Conservation (phyloP, 2,113 vertebrate species). For the Myiozetetes cayanensis region DNA sequence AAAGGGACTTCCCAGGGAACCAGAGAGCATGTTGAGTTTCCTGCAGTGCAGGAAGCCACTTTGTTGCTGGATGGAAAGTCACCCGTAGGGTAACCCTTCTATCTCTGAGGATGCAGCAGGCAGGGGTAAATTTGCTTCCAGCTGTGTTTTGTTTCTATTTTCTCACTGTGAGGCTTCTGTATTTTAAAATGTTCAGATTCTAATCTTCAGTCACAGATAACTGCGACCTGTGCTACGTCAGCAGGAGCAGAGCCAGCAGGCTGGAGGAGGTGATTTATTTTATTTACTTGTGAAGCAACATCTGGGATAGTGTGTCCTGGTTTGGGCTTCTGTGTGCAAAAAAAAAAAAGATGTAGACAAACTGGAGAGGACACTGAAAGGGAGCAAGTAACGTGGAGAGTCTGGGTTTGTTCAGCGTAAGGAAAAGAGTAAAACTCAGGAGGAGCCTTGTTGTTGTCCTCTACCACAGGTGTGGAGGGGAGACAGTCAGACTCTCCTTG, state of each 20-base stretch:
- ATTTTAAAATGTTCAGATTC: background rate
- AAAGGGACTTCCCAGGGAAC: background rate
- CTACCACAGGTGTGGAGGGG: fast-evolving
- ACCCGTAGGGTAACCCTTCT: background rate
- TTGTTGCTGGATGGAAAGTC: background rate
- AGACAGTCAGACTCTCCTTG: background rate
- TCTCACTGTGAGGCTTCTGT: background rate
- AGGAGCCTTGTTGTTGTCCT: background rate
- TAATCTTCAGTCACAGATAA: background rate
- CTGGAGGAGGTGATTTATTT: background rate
- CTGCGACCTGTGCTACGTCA: background rate
- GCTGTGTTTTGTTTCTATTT: background rate
- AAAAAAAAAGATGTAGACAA: background rate
- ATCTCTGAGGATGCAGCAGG: background rate
- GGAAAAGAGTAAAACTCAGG: background rate
- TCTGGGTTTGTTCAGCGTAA: background rate
- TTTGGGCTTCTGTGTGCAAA: background rate
- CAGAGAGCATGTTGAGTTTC: background rate
- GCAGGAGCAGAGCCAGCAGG: background rate
- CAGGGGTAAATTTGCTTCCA: background rate
- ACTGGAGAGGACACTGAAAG: background rate
- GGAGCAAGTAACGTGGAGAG: background rate
- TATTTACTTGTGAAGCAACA: background rate
- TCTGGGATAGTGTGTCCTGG: background rate
- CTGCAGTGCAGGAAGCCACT: background rate